These are phyloP conservation scores for Lasioglossum calceatum DNA, from an alignment of 2,888 invertebrate species.

Conservation along the genomic window DNA sequence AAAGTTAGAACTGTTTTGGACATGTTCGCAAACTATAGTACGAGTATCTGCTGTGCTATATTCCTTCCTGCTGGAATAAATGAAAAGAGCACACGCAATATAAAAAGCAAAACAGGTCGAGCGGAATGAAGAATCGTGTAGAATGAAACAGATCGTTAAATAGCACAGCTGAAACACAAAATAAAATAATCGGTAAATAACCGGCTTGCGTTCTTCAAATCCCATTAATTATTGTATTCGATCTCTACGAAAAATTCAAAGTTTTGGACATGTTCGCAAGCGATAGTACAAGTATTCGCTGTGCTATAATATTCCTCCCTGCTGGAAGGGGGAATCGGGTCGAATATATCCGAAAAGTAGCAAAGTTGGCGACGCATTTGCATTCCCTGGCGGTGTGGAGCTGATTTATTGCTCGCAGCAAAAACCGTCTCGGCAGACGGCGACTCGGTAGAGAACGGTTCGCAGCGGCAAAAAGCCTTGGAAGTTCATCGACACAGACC, in stretches of 20 bases:
- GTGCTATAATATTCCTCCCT: not conserved
- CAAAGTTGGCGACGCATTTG: constrained; percentile 16
- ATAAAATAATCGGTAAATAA: not conserved
- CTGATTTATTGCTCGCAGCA: constrained; percentile 35
- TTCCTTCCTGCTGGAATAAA: too few relatives aligned
- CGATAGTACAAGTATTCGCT: not conserved
- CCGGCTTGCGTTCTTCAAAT: too few relatives aligned
- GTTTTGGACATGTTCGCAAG: too few relatives aligned
- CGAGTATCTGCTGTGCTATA: too few relatives aligned
- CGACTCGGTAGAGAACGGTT: not conserved
- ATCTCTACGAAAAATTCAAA: too few relatives aligned
- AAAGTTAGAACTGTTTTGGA: too few relatives aligned
- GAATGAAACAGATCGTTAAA: not conserved
- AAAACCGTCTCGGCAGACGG: not conserved
- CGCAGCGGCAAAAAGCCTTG: constrained; percentile 7
- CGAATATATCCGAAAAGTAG: not conserved
- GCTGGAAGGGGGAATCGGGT: not conserved
- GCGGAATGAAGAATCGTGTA: too few relatives aligned
- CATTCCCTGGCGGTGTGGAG: constrained; percentile 1
- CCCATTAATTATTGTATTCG: too few relatives aligned
- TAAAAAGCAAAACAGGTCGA: too few relatives aligned
- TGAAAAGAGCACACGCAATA: too few relatives aligned
- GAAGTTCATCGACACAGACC: constrained; percentile 33
- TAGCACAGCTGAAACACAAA: not conserved
- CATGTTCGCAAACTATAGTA: too few relatives aligned